Conservation (phyloP, 2,113 vertebrate genomes). For the Amblyornis subalaris region DNA sequence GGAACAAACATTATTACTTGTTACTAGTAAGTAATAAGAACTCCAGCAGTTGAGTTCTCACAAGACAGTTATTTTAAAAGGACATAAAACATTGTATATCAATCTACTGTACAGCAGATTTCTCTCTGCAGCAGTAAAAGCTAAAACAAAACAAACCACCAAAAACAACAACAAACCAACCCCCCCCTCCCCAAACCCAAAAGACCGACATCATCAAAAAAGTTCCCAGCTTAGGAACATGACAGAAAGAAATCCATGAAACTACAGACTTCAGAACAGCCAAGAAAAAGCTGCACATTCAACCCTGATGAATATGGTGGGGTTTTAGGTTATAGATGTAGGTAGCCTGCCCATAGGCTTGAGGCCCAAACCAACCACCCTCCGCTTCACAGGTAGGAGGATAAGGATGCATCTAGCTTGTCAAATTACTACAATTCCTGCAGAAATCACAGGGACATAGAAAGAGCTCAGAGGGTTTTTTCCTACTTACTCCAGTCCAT, state of each 20-base stretch:
- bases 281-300: neutral
- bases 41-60: neutral
- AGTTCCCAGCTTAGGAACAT: neutral
- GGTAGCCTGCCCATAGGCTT: neutral
- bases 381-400: rapidly evolving
- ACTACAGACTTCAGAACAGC: neutral
- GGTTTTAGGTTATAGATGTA: neutral
- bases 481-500: slow-evolving; percentile 69
- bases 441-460: neutral
- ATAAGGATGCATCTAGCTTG: neutral
- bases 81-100: neutral
- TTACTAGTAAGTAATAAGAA: neutral
- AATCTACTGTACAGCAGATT: neutral
- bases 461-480: neutral
- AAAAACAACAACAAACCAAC: neutral
- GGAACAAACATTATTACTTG: neutral
- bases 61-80: neutral
- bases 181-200: neutral
- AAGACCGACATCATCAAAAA: neutral
- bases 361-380: neutral
- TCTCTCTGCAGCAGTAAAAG: neutral
- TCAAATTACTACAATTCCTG: neutral
- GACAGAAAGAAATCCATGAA: neutral
- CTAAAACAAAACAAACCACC: neutral
- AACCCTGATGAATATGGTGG: neutral